phyloP scores from a whole-genome alignment of 1,140 invertebrate genomes.

The Apis cerana region DNA sequence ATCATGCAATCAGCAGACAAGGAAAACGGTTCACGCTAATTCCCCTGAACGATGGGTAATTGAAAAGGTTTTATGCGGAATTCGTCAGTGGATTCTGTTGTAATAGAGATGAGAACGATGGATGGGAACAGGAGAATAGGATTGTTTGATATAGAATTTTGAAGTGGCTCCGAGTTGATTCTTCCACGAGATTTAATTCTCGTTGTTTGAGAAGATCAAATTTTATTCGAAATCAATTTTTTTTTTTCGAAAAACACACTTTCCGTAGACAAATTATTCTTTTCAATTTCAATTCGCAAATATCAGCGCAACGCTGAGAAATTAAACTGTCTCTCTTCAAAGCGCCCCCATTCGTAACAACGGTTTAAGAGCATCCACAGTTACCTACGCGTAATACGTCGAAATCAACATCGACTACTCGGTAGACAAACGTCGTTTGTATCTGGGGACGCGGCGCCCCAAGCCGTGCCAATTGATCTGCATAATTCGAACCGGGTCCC shows the following conservation, averaged over 20 bases:
- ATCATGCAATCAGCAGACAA: neutral
- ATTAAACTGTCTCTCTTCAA: too few relatives aligned
- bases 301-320: too few relatives aligned
- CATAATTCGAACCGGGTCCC: slow-evolving; percentile 72
- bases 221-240: too few relatives aligned
- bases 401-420: neutral
- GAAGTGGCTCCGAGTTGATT: neutral
- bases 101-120: neutral
- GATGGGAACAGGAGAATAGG: neutral
- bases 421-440: slow-evolving; percentile 32
- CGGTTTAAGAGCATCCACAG: too few relatives aligned
- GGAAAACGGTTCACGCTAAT: neutral
- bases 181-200: neutral
- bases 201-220: too few relatives aligned
- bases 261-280: too few relatives aligned
- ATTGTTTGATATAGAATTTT: neutral
- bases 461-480: slow-evolving; percentile 71
- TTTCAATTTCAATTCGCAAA: too few relatives aligned
- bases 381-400: neutral
- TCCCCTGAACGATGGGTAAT: neutral
- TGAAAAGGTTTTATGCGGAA: too few relatives aligned
- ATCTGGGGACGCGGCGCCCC: slow-evolving; percentile 29
- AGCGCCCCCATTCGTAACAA: too few relatives aligned
- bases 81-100: neutral
- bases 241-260: too few relatives aligned